phyloP scores from a whole-genome alignment of 1,140 invertebrate genomes.

The Harlomillsia oculata region DNA sequence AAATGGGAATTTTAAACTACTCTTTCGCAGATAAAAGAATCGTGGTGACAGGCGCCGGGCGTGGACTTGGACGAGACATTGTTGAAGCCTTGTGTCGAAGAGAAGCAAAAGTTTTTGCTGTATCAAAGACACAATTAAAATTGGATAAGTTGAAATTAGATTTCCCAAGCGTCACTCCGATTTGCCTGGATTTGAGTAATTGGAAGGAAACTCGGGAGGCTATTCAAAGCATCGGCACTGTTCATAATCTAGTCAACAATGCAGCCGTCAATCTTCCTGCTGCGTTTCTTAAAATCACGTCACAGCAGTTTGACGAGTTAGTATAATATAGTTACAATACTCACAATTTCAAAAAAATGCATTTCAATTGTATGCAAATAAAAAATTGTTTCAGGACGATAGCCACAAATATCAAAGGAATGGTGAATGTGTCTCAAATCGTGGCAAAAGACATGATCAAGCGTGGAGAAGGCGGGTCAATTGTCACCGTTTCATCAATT shows the following conservation, averaged over 20 bases:
- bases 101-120: slow-evolving; percentile 61
- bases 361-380: not conserved
- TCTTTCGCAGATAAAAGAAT: too few relatives aligned
- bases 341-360: not conserved
- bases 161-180: slow-evolving; percentile 7
- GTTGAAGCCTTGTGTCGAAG: slow-evolving; percentile 53
- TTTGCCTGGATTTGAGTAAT: slow-evolving; percentile 18
- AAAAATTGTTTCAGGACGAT: slow-evolving; percentile 52
- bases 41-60: too few relatives aligned
- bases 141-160: slow-evolving; percentile 12
- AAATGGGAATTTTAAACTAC: too few relatives aligned
- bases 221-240: slow-evolving; percentile 6
- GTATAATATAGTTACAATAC: slow-evolving; percentile 24
- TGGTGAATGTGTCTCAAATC: slow-evolving; percentile 71
- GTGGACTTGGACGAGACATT: slow-evolving; percentile 65
- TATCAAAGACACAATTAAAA: slow-evolving; percentile 43
- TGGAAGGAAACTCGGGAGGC: slow-evolving; percentile 19
- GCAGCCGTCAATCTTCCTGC: slow-evolving; percentile 2
- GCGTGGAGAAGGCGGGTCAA: slow-evolving; percentile 58
- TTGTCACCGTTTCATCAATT: slow-evolving; percentile 80
- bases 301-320: slow-evolving; percentile 62
- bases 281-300: slow-evolving; percentile 55
- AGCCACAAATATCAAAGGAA: slow-evolving; percentile 70
- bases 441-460: slow-evolving; percentile 63
- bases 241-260: slow-evolving; percentile 29